These are phyloP conservation scores for Cynopterus sphinx DNA, from an alignment of 2,797 vertebrate genomes.

Conservation along the genomic window DNA sequence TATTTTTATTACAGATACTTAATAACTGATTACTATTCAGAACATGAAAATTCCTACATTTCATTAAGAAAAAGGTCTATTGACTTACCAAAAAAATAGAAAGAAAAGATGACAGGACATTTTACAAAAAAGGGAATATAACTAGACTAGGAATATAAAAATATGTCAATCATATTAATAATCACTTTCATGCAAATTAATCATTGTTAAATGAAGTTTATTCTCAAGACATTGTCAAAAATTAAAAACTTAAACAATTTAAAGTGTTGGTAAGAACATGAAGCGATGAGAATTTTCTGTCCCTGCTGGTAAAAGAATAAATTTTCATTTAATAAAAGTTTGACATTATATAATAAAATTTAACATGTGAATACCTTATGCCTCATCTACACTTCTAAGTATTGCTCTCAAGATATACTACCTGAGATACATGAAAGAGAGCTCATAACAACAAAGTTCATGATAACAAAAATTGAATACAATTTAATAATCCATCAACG, in stretches of 20 bases:
- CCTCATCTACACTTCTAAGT: neutral
- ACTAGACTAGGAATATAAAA: neutral
- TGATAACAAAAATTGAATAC: neutral
- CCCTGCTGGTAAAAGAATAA: neutral
- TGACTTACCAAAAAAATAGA: neutral
- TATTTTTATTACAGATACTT: neutral
- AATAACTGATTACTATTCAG: neutral
- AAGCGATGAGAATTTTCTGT: neutral
- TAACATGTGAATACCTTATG: neutral
- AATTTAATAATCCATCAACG: neutral
- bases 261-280: neutral
- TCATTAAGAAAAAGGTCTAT: neutral
- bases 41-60: neutral
- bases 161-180: neutral
- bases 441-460: neutral
- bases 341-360: neutral
- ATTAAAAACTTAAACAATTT: neutral
- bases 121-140: neutral
- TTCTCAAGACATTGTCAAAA: neutral
- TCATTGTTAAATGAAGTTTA: neutral
- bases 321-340: neutral
- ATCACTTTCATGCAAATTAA: neutral
- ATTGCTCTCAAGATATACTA: neutral
- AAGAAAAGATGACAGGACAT: neutral
- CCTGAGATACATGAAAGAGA: neutral